Base-by-base conservation (phyloP, 2,113 vertebrate species). In the Festucalex cinctus region DNA sequence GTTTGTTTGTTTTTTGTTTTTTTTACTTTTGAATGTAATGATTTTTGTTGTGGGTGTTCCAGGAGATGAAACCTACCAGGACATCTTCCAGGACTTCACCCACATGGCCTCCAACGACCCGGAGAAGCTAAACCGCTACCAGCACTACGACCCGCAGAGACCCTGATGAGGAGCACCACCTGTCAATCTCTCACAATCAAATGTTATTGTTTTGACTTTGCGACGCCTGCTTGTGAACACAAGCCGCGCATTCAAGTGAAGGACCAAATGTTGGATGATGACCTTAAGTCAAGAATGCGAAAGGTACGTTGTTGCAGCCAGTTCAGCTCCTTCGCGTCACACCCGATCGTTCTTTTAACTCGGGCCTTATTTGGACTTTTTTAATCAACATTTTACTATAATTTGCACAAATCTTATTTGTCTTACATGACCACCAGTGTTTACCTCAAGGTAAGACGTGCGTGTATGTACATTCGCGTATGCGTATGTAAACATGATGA, bases 41-140 rank as follows among this genome's bases (percentile, higher is more conserved):
- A 20, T 80, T 20, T 65, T 3, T 2, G 6, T 51, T 28, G 72
- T 62, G 6, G 32, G 61, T 66, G 59, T 76, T 43, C 56, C 90
- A 99, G 97, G 97, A 77, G 96, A 99, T 68, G 97, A 97, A 92
- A 94, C 95, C 54, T 98, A 98, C 82, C 96, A 98, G 87, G 97
- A 99, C 87, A 99, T 99, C 83, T 99, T 99, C 83, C 94, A 97
- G 86, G 97, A 99, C 84, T 99, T 98, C 90, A 94, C 95, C 67
- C 95, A 98, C 82, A 98, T 99, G 96, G 97, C 97, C n/a, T 95
- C 97, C 68, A 95, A 99, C 69, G 93, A 98, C 82, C 97, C 97
- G 5, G 96, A 98, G 74, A 98, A 96, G 89, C 90, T 99, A 70
- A 95, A 96, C 73, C 96, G 96, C 77, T 98, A 96, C 88, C 93